Evolutionary conservation across 2,888 invertebrate genomes (phyloP).

Genomic region (Leptopilina syphax): DNA sequence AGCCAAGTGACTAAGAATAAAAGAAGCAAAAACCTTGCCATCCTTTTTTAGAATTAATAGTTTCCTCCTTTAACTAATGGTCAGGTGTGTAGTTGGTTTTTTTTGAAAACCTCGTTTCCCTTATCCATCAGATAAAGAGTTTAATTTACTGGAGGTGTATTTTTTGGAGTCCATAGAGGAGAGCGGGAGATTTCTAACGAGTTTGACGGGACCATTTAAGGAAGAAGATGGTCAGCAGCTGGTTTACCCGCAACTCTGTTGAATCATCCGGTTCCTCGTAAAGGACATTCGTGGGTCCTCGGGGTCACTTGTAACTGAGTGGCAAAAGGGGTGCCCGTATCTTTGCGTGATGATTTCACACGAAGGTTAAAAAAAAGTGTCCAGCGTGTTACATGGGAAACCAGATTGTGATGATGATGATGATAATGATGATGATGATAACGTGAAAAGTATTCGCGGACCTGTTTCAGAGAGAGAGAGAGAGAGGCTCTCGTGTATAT

Average conservation of each 20-base stretch:
- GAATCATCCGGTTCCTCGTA: conserved; percentile 27
- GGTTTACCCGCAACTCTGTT: conserved; percentile 32
- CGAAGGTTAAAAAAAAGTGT: conserved; percentile 26
- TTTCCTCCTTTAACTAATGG: too few relatives aligned
- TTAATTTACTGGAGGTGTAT: conserved; percentile 10
- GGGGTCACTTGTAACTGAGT: conserved; percentile 23
- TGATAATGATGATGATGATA: conserved; percentile 47
- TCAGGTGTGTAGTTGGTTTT: too few relatives aligned
- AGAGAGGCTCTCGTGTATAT: too few relatives aligned
- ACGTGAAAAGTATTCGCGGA: conserved; percentile 42
- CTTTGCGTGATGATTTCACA: conserved; percentile 54
- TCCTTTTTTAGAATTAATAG: too few relatives aligned
- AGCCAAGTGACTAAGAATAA: too few relatives aligned
- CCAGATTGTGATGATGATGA: conserved; percentile 49
- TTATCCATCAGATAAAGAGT: not conserved
- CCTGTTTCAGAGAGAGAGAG: conserved; percentile 1
- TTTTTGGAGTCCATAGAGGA: not conserved
- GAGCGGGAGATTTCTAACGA: not conserved
- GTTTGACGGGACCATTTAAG: conserved; percentile 39
- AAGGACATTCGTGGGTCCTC: conserved; percentile 40
- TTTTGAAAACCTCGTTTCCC: too few relatives aligned
- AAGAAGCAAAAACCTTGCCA: too few relatives aligned
- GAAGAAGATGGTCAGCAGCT: conserved; percentile 28
- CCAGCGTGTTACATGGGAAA: conserved; percentile 53
- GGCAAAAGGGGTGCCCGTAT: conserved; percentile 18